These are phyloP conservation scores for Thecocarcelia acutangulata DNA, from an alignment of 2,888 invertebrate species.

Conservation along the genomic window DNA sequence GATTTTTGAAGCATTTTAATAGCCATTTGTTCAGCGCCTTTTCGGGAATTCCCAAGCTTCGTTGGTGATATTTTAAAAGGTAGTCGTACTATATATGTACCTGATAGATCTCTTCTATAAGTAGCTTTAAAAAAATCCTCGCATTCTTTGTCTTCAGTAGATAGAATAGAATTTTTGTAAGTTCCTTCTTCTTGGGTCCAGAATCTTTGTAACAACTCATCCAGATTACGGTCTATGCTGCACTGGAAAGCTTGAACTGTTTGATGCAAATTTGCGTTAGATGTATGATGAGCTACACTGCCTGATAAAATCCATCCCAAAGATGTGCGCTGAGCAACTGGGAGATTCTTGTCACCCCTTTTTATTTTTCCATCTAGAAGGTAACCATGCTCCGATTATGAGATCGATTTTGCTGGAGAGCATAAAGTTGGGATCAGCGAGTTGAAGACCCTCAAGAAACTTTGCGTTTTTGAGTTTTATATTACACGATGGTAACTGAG, in stretches of 20 bases:
- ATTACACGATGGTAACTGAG: constrained; percentile 8
- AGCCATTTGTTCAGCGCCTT: constrained; percentile 15
- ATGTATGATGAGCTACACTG: background rate
- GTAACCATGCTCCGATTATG: constrained; percentile 24
- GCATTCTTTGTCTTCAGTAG: constrained; percentile 13
- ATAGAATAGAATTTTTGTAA: background rate
- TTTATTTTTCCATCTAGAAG: constrained; percentile 15
- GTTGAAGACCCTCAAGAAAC: constrained; percentile 12
- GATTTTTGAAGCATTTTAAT: constrained; percentile 16
- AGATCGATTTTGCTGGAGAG: constrained; percentile 19
- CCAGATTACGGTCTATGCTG: background rate
- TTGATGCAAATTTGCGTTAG: background rate
- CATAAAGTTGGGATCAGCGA: constrained; percentile 25
- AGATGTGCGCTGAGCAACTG: constrained; percentile 18
- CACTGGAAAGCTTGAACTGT: background rate
- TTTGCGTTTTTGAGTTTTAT: background rate
- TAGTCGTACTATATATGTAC: constrained; percentile 28
- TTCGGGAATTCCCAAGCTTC: constrained; percentile 15
- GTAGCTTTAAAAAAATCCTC: constrained; percentile 6
- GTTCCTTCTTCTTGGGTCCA: constrained; percentile 45
- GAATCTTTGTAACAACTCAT: constrained; percentile 12
- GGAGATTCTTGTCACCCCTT: background rate
- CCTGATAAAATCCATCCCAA: constrained; percentile 38
- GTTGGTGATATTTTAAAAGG: constrained; percentile 8
- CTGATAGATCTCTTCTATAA: constrained; percentile 1